phyloP scores from a whole-genome alignment of 2,113 vertebrate species.

The Zonotrichia leucophrys region DNA sequence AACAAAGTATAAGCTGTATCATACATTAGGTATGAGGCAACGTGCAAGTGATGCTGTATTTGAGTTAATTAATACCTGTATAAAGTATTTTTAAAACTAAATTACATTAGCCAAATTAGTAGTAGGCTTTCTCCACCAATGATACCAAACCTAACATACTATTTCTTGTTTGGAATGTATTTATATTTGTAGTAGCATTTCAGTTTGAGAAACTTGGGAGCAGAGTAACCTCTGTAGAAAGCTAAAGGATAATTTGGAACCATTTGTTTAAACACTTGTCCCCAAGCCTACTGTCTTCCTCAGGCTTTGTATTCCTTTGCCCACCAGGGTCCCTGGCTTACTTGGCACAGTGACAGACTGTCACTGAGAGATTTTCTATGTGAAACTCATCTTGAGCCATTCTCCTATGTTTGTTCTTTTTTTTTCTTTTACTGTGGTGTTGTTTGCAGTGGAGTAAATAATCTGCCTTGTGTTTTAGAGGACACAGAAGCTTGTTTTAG shows the following conservation, averaged over 20 bases:
- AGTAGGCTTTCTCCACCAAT: neutral
- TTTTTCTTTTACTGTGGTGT: neutral
- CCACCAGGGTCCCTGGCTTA: neutral
- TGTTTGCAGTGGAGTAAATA: neutral
- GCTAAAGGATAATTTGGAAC: neutral
- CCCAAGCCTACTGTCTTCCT: neutral
- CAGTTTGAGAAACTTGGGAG: neutral
- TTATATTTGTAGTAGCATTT: neutral
- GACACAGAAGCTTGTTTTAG: neutral
- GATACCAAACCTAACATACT: neutral
- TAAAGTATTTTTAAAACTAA: neutral
- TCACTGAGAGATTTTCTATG: neutral
- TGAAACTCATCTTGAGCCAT: neutral
- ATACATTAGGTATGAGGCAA: neutral
- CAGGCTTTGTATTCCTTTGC: neutral
- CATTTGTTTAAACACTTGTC: neutral
- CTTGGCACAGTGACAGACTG: neutral
- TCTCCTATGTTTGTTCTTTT: neutral
- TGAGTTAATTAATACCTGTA: neutral
- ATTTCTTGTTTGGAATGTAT: neutral
- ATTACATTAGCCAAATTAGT: neutral
- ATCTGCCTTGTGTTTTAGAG: neutral
- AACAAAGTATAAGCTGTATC: neutral
- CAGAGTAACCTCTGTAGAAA: neutral
- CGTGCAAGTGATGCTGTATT: neutral